These are phyloP conservation scores for Colius striatus DNA, from an alignment of 2,113 vertebrate species.

Conservation along the genomic window DNA sequence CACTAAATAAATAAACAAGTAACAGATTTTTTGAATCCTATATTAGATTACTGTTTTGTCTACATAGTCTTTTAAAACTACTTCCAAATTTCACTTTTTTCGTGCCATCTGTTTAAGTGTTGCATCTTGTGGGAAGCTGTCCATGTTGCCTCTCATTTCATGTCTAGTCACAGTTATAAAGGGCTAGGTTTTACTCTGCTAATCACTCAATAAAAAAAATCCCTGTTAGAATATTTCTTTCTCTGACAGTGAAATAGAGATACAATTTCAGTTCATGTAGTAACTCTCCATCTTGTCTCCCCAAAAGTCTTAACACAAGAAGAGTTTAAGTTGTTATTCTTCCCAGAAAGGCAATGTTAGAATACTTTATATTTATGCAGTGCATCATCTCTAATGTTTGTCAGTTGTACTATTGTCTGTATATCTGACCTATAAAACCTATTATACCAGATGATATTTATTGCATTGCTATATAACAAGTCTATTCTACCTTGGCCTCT, in stretches of 20 bases:
- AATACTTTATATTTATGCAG: not conserved
- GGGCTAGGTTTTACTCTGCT: not conserved
- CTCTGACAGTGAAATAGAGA: not conserved
- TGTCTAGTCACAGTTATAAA: not conserved
- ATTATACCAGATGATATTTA: not conserved
- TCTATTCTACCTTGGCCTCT: not conserved
- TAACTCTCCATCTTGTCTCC: not conserved
- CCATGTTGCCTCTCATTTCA: not conserved
- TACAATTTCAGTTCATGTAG: not conserved
- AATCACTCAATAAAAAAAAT: not conserved
- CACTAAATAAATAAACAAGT: not conserved
- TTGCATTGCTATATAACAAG: not conserved
- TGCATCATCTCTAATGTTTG: not conserved
- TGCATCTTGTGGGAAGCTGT: not conserved
- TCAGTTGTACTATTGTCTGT: not conserved
- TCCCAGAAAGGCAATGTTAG: not conserved
- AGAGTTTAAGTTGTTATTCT: not conserved
- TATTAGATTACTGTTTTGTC: slow-evolving; percentile 1
- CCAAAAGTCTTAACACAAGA: not conserved
- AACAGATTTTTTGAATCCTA: not conserved
- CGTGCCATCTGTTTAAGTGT: not conserved
- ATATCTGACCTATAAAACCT: not conserved
- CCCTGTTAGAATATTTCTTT: not conserved
- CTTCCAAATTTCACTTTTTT: not conserved
- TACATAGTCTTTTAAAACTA: not conserved